phyloP scores from a whole-genome alignment of 2,113 vertebrate genomes.

The Pelecanoides urinatrix region DNA sequence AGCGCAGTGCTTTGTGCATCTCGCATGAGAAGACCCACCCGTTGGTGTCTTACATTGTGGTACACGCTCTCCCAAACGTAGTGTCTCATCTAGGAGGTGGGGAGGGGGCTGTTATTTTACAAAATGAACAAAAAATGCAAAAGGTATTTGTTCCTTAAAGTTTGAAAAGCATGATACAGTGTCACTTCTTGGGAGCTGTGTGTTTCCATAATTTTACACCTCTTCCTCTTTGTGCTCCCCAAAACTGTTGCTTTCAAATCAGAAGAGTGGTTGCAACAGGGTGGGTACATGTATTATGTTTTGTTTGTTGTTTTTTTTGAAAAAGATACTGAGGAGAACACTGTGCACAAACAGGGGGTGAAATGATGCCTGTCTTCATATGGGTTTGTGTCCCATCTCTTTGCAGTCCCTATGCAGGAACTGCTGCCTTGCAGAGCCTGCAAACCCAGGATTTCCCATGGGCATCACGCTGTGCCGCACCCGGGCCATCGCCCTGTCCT shows the following conservation, averaged over 20 bases:
- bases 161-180: not conserved
- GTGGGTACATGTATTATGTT: not conserved
- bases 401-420: not conserved
- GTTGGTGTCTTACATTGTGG: rapidly evolving
- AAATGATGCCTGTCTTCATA: not conserved
- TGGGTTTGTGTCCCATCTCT: not conserved
- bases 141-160: not conserved
- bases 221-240: not conserved
- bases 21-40: rapidly evolving
- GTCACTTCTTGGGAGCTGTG: not conserved
- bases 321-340: not conserved
- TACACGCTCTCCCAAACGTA: not conserved
- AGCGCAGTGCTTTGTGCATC: not conserved
- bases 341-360: not conserved
- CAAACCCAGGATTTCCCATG: not conserved
- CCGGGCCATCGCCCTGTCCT: not conserved
- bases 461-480: rapidly evolving
- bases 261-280: not conserved
- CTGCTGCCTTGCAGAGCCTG: not conserved
- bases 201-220: not conserved
- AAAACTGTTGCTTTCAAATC: not conserved
- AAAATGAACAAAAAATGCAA: not conserved
- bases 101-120: not conserved
- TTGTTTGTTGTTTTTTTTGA: not conserved
- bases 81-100: not conserved